phyloP scores from a whole-genome alignment of 2,113 vertebrate genomes.

The Psephotus haematonotus region DNA sequence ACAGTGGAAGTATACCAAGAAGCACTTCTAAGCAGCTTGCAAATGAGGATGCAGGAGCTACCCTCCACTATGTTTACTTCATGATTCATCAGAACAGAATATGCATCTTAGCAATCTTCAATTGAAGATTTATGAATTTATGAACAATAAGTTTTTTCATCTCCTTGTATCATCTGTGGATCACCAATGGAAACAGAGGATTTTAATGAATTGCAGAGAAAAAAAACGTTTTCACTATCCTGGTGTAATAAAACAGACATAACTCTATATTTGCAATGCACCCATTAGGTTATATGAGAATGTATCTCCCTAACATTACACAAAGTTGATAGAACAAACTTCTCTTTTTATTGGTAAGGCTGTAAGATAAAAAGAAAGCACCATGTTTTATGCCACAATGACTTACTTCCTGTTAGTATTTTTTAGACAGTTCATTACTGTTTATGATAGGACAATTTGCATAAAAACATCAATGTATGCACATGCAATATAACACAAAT shows the following conservation, averaged over 20 bases:
- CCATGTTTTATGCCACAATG: not conserved
- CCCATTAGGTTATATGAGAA: not conserved
- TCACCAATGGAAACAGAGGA: not conserved
- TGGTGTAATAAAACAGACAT: not conserved
- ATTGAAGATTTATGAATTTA: not conserved
- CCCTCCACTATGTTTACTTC: not conserved
- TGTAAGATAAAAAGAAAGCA: not conserved
- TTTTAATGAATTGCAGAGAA: not conserved
- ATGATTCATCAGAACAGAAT: not conserved
- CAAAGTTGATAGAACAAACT: not conserved
- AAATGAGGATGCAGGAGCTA: not conserved
- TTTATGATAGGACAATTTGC: not conserved
- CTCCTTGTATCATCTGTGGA: not conserved
- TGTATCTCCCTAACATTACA: not conserved
- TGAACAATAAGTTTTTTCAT: not conserved
- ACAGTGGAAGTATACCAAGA: not conserved
- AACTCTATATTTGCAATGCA: not conserved
- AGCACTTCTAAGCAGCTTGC: not conserved
- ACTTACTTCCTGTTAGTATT: not conserved
- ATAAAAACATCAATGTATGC: accelerated
- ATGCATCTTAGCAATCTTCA: not conserved
- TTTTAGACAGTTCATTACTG: not conserved
- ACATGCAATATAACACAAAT: not conserved
- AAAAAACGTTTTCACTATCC: not conserved
- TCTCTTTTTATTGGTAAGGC: not conserved